phyloP scores from a whole-genome alignment of 1,140 invertebrate species.

The Magallana angulata region DNA sequence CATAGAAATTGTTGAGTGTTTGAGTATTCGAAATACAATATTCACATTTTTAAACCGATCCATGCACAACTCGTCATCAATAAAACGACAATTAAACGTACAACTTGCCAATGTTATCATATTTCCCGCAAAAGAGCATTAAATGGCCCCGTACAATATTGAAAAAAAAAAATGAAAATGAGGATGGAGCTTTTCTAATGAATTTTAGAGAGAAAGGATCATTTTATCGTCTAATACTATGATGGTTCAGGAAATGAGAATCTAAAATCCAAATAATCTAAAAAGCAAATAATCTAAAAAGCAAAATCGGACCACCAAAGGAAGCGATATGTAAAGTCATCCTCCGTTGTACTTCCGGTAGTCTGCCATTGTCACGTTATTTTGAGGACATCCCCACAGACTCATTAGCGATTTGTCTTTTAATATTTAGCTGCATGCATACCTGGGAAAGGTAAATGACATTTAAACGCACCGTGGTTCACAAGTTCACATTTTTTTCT shows the following conservation, averaged over 20 bases:
- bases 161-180: too few species aligned
- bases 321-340: background rate
- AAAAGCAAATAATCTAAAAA: conserved; percentile 19
- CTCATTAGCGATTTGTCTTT: conserved; percentile 5
- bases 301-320: background rate
- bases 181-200: too few species aligned
- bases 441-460: background rate
- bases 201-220: background rate
- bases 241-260: background rate
- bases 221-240: background rate
- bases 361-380: background rate
- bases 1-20: background rate
- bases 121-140: background rate
- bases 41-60: background rate
- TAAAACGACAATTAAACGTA: background rate
- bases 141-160: too few species aligned
- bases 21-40: background rate
- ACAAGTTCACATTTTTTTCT: background rate
- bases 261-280: background rate
- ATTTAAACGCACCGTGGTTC: background rate
- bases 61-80: background rate
- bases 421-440: background rate
- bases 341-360: background rate
- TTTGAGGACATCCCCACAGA: background rate
- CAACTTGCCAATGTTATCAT: background rate